Percentiles rank a stretch among this genome's conserved stretches.
These are phyloP conservation scores for Mactra quadrangularis DNA, from an alignment of 1,140 invertebrate species.

Conservation along the genomic window DNA sequence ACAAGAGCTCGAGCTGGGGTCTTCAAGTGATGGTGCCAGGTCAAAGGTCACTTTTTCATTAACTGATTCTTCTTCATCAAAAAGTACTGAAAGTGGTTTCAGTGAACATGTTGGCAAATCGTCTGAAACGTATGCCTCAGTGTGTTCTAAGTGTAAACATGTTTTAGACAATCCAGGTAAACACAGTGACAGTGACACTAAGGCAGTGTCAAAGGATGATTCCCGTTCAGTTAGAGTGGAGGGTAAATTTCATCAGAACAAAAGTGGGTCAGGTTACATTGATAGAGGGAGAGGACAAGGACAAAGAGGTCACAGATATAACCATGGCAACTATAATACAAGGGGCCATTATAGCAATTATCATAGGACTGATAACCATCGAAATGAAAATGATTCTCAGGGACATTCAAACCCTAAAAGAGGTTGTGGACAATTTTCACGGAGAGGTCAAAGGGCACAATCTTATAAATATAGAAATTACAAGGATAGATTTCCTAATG, in stretches of 20 bases:
- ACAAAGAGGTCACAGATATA: constrained; percentile 40
- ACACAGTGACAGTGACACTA: background rate
- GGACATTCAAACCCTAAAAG: background rate
- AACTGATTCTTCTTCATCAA: constrained; percentile 67
- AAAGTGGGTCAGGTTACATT: background rate
- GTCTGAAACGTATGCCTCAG: constrained; percentile 38
- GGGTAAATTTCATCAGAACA: background rate
- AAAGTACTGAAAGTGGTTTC: constrained; percentile 75
- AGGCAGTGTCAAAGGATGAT: constrained; percentile 33
- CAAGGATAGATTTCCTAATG: background rate
- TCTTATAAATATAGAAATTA: constrained; percentile 3
- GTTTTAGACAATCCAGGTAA: background rate
- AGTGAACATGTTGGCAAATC: constrained; percentile 66
- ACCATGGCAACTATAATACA: constrained; percentile 11
- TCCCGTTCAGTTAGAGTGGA: background rate
- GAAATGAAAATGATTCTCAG: constrained; percentile 9
- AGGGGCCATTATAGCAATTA: constrained; percentile 6
- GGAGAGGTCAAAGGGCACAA: constrained; percentile 37
- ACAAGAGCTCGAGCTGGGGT: background rate
- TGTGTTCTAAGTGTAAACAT: constrained; percentile 48
- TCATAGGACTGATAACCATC: background rate
- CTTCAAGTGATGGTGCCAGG: background rate
- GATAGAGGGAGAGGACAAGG: constrained; percentile 4
- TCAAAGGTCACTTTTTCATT: constrained; percentile 71
- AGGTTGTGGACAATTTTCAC: constrained; percentile 9